Evolutionary conservation across 1,140 invertebrate species (phyloP).

Genomic region (Apis mellifera): Amel_HAv3.1 CM009944.2:639501-640000

Average conservation of each 20-base stretch:
- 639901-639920: constrained; percentile 13
- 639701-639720: constrained; percentile 68
- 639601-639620: constrained; percentile 72
- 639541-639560: background rate
- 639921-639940: constrained; percentile 24
- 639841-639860: too few relatives aligned
- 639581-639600: constrained; percentile 17
- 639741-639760: background rate
- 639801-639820: too few relatives aligned
- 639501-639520: too few relatives aligned
- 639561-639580: background rate
- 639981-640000: constrained; percentile 28
- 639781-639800: background rate
- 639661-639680: constrained; percentile 68
- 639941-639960: constrained; percentile 2
- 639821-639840: background rate
- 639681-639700: constrained; percentile 67
- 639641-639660: constrained; percentile 68
- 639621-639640: constrained; percentile 72
- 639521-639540: background rate
- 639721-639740: constrained; percentile 12
- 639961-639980: constrained; percentile 17
- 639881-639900: too few relatives aligned
- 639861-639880: background rate
- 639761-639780: background rate